Evolutionary conservation across 2,797 vertebrate genomes (phyloP).

Genomic region (Neosilurus mollespiculum): DNA sequence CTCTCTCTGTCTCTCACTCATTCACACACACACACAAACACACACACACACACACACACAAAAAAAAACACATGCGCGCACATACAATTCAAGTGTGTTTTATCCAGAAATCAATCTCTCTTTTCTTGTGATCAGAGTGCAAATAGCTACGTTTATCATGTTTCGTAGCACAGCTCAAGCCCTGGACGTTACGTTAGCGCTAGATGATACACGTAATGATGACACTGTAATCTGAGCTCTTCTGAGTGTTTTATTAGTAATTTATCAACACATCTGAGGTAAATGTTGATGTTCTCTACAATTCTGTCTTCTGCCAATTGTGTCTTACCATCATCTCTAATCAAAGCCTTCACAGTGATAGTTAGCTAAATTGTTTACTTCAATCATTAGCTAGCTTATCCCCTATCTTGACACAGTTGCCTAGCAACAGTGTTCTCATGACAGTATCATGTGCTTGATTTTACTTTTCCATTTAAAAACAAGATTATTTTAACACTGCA

Average conservation of each 20-base stretch:
- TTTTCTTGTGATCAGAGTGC: not conserved
- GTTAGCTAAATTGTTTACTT: not conserved
- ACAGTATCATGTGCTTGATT: not conserved
- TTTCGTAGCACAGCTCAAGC: not conserved
- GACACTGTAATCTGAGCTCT: not conserved
- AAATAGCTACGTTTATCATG: not conserved
- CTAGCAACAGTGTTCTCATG: not conserved
- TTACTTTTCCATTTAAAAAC: not conserved
- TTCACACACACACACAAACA: not conserved
- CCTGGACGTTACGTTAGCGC: not conserved
- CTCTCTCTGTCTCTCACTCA: no score
- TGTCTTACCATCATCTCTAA: not conserved
- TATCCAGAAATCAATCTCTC: slow-evolving; percentile 2
- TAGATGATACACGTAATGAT: not conserved
- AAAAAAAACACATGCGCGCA: not conserved
- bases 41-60: slow-evolving; percentile 2
- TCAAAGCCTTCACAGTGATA: not conserved
- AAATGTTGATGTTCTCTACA: not conserved
- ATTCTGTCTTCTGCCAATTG: not conserved
- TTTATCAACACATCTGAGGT: slow-evolving; percentile 3
- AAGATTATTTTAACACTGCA: not conserved
- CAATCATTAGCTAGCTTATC: not conserved
- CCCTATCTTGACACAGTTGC: not conserved
- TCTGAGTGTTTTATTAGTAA: not conserved
- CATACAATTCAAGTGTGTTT: not conserved